Percentiles rank a stretch among this genome's conserved stretches.
These are phyloP conservation scores for Antigone vipio DNA, from an alignment of 2,113 vertebrate genomes.

Conservation along the genomic window DNA sequence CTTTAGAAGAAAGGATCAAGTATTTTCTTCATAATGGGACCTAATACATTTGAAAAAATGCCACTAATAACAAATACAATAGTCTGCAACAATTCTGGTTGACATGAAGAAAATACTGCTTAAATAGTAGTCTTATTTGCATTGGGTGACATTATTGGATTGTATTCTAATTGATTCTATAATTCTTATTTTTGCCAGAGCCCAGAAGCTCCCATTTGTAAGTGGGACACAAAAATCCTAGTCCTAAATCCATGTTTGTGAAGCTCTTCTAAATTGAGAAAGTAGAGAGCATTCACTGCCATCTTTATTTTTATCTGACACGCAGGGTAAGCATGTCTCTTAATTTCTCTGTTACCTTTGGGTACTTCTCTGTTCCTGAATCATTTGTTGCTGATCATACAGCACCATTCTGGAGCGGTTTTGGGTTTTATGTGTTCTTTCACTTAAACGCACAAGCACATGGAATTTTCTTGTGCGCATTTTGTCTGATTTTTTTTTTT, in stretches of 20 bases:
- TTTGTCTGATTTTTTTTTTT: neutral
- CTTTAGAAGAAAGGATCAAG: neutral
- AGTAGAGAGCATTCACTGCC: neutral
- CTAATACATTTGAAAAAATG: neutral
- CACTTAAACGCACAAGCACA: fast-evolving
- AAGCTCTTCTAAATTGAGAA: neutral
- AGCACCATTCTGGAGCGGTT: neutral
- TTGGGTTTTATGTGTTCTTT: neutral
- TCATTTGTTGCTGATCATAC: neutral
- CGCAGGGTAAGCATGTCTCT: neutral
- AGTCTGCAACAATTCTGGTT: neutral
- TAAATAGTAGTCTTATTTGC: neutral
- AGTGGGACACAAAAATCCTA: neutral
- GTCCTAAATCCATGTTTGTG: neutral
- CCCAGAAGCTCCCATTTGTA: neutral
- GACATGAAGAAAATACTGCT: neutral
- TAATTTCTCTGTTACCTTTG: neutral
- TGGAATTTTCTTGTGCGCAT: neutral
- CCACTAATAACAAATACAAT: neutral
- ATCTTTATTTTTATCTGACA: neutral
- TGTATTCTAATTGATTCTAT: neutral
- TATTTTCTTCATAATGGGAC: neutral
- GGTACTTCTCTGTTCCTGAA: neutral
- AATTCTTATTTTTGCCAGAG: neutral
- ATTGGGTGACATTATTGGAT: neutral